These are phyloP conservation scores for Ceyx melanurus DNA, from an alignment of 2,113 vertebrate species.

Conservation along the genomic window DNA sequence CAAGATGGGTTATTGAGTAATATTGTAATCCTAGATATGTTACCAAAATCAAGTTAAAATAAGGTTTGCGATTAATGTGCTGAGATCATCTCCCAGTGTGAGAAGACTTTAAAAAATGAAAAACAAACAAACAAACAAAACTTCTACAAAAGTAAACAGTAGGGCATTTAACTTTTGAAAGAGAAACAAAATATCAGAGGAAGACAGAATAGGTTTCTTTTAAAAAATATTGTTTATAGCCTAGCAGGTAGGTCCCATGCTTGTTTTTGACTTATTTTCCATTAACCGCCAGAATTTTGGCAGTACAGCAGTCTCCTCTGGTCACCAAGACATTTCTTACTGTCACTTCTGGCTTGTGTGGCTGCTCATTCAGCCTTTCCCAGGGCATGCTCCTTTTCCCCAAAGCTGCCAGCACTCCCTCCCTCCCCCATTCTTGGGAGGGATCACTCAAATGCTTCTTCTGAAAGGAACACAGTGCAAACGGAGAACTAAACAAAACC, in stretches of 20 bases:
- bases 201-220: background rate
- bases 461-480: background rate
- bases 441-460: background rate
- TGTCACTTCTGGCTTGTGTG: background rate
- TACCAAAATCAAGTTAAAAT: background rate
- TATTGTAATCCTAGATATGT: background rate
- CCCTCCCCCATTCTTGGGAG: background rate
- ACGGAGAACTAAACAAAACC: background rate
- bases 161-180: background rate
- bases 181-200: background rate
- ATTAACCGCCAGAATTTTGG: background rate
- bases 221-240: background rate
- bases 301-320: background rate
- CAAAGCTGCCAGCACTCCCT: rapidly evolving
- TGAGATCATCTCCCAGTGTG: background rate
- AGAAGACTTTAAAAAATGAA: background rate
- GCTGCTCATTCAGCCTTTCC: background rate
- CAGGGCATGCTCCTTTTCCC: background rate
- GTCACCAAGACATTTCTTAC: background rate
- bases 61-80: background rate
- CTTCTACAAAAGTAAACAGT: background rate
- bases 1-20: background rate
- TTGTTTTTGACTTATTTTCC: background rate
- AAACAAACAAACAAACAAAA: background rate
- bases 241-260: background rate